Evolutionary conservation across 2,797 vertebrate species (phyloP).

Genomic region (Apodemus agrarius): DNA sequence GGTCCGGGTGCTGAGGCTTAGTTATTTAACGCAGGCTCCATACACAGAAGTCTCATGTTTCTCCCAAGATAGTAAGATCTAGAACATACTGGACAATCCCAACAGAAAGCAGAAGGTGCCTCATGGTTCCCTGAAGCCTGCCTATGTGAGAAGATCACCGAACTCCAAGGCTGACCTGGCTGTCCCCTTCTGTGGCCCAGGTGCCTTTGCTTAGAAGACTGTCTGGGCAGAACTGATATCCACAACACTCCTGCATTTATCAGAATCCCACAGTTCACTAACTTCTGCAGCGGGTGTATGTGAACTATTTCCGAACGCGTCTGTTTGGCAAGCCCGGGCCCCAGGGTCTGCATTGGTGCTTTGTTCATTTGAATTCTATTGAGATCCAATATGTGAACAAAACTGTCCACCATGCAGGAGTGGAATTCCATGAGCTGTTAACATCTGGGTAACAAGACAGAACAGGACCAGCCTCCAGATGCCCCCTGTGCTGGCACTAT

Average conservation of each 20-base stretch:
- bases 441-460: background rate
- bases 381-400: background rate
- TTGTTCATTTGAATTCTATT: background rate
- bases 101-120: background rate
- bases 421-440: background rate
- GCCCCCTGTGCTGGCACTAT: background rate
- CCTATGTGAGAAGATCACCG: background rate
- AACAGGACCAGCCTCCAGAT: background rate
- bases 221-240: constrained; percentile 40
- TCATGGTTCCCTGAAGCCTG: background rate
- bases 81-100: background rate
- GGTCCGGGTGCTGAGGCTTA: background rate
- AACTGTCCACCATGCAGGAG: background rate
- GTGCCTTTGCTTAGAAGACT: constrained; percentile 7
- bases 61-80: constrained; percentile 10
- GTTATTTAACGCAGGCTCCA: background rate
- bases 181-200: background rate
- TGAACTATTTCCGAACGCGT: background rate
- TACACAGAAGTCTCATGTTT: background rate
- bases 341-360: background rate
- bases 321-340: background rate
- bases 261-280: constrained; percentile 8
- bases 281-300: background rate
- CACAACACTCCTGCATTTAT: background rate
- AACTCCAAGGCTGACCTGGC: background rate